phyloP scores from a whole-genome alignment of 2,888 invertebrate species.

The Argyresthia goedartella region DNA sequence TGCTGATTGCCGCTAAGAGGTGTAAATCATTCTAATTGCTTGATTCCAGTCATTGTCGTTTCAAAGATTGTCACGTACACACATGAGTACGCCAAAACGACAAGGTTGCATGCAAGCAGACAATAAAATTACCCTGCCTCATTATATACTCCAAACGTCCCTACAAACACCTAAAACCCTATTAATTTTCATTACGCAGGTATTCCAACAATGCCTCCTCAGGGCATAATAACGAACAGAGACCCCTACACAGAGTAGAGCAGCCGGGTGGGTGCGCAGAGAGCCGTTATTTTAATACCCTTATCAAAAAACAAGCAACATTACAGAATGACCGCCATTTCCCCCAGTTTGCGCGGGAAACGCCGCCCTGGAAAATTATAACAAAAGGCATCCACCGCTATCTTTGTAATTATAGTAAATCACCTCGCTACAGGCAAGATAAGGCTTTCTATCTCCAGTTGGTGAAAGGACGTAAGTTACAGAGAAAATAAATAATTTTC shows the following conservation, averaged over 20 bases:
- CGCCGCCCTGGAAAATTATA: conserved; percentile 68
- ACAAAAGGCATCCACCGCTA: conserved; percentile 71
- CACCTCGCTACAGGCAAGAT: conserved; percentile 69
- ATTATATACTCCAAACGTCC: not conserved
- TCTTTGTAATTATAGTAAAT: conserved; percentile 73
- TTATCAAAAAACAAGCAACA: conserved; percentile 71
- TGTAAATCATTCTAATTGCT: no score
- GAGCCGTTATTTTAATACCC: conserved; percentile 64
- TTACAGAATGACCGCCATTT: conserved; percentile 68
- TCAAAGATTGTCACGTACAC: no score
- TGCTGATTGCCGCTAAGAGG: no score
- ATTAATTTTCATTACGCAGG: conserved; percentile 47
- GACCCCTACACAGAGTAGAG: conserved; percentile 43
- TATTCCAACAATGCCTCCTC: conserved; percentile 59
- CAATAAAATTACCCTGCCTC: not conserved
- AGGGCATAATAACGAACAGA: conserved; percentile 18
- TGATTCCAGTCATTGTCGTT: no score
- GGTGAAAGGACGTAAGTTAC: conserved; percentile 43
- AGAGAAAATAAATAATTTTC: no score
- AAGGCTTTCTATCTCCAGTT: conserved; percentile 44
- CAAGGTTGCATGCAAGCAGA: not conserved
- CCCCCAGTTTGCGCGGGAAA: conserved; percentile 63
- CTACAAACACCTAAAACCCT: conserved; percentile 1
- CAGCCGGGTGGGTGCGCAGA: conserved; percentile 36
- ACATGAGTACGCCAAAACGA: no score